Base-by-base conservation (phyloP, 2,797 vertebrate species). In the Alcedo atthis region DNA sequence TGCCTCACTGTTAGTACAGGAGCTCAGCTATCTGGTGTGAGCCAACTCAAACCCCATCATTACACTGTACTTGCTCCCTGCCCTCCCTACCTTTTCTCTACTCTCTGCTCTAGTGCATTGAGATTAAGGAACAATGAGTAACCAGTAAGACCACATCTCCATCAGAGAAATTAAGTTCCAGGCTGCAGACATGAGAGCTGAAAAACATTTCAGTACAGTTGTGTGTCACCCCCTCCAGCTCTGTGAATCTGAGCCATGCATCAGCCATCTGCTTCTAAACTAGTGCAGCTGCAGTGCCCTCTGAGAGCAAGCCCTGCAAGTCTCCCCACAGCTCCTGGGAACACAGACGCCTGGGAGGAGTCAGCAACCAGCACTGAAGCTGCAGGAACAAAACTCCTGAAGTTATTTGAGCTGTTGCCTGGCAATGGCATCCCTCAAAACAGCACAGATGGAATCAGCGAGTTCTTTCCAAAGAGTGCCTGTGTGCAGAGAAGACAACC, bases 391-490 rank as follows among this genome's bases (percentile, higher is more conserved):
- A 26, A 66, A 63, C 48, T n/a, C 25, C 18, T 35, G 54, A 61
- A 80, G 22, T 28, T 3, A 3, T 26, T 37, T 3, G 1, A 61
- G 45, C 0, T 0, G 24, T 77, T 9, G 3, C 16, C 57, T 2
- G 19, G 67, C 59, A 79, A 15, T 20, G 22, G 45, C 18, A 73
- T 10, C 63, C 42, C 66, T 53, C 45, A 26, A 53, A 93, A 63
- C 1, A 16, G 11, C 1, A 8, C 37, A 63, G n/a, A 16, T 0
- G 32, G 12, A 45, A 83, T 8, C 66, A 78, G 46, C 20, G 28
- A 48, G 6, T 7, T 21, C 70, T 20, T 53, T 42, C 35, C 91
- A 61, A 53, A 57, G 46, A 37, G 37, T 0, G 4, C 7, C 25
- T 32, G 58, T 32, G 5, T 1, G 59, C 53, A 59, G 13, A 28